Evolutionary conservation across 1,140 invertebrate species (phyloP), one percentile per base, ranked within the genome.

Genomic region (Pseudomyrmex pallidus): DNA sequence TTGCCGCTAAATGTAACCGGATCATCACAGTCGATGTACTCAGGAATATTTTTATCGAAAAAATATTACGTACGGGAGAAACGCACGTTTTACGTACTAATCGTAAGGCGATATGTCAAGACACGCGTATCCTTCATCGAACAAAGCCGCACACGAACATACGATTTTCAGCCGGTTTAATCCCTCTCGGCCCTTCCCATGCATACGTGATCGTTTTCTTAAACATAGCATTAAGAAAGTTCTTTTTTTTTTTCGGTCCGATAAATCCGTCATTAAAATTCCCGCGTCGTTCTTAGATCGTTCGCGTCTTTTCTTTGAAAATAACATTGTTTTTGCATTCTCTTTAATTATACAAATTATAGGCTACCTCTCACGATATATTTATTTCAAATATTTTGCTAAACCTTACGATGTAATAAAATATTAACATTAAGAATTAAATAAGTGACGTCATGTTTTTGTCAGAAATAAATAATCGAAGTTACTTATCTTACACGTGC

Each of bases 101-200:
- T 85, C 82, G 72, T 25, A 74, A 77, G 7, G 50, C 62, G 62
- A 87, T 77, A 85, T 88, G 86, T 70, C 83, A 7, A 67, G 63
- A 22, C 68, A 73, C 70, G 82, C 62, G n/a, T 67, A 17, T 73
- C 76, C 73, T 68, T 84, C 61, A 82, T 77, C 76, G 50, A 50
- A 88, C 66, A 87, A 87, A 88, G 83, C 50, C 57, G 46, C 66
- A 50, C n/a, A 56, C 61, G 2, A 17, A 67, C 35, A 35, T 44
- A 52, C 20, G 15, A 22, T 68, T 46, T 13, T 35, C 9, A 72
- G 52, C 52, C 59, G 25, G 44, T 35, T 62, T 73, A 74, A 44
- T 66, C 25, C 61, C 73, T 64, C 76, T 67, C 63, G 46, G 82
- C 67, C 61, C 87, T 54, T 63, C 66, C 20, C 44, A 50, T 20